Evolutionary conservation across 2,113 vertebrate species (phyloP).

Genomic region (Montifringilla adamsi): DNA sequence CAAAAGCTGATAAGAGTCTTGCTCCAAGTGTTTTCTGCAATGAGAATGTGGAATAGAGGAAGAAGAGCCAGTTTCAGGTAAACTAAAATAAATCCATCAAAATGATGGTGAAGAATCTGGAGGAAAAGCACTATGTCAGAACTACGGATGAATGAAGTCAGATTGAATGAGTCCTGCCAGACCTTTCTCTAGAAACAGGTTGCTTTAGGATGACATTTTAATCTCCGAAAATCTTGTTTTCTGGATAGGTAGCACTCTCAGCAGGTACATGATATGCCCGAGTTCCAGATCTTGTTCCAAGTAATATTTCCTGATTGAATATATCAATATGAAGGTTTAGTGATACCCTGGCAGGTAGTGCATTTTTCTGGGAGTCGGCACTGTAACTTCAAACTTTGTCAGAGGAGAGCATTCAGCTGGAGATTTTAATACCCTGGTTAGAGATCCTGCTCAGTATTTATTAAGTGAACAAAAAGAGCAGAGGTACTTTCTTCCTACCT

Average conservation of each 20-base stretch:
- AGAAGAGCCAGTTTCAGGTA: background rate
- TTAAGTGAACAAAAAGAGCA: background rate
- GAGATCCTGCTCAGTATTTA: background rate
- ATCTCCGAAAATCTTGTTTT: background rate
- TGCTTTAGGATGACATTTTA: background rate
- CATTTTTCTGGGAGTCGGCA: background rate
- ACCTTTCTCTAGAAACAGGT: background rate
- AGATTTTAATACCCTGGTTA: background rate
- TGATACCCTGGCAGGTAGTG: background rate
- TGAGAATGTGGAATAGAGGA: background rate
- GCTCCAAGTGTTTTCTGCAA: background rate
- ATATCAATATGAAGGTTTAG: background rate
- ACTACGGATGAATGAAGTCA: background rate
- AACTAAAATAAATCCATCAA: background rate
- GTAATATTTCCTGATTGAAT: background rate
- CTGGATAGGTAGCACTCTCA: background rate
- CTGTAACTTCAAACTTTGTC: background rate
- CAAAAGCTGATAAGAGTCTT: background rate
- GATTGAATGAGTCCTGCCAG: background rate
- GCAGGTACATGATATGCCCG: fast-evolving
- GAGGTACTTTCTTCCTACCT: background rate
- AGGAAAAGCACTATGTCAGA: background rate
- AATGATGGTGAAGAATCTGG: background rate
- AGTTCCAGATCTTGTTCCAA: background rate
- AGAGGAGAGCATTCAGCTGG: background rate